Base-by-base conservation (phyloP, 2,113 vertebrate genomes). In the Scomber scombrus region DNA sequence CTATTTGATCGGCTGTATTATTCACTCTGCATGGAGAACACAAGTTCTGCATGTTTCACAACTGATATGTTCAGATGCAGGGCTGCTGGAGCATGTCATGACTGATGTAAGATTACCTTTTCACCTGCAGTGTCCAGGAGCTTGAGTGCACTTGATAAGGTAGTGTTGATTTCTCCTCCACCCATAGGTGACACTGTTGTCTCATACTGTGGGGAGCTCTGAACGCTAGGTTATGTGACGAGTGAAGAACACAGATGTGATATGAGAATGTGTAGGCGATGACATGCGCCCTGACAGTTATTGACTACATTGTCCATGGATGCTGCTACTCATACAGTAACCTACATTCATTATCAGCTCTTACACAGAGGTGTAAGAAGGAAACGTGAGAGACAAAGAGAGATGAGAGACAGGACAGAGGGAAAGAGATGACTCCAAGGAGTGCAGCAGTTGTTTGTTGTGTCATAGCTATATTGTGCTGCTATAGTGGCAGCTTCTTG, bases 121-220 rank as follows among this genome's bases (percentile, higher is more conserved):
- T 71, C 60, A 81, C 76, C 70, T 80, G 52, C 3, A 9, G 16
- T 26, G 47, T 43, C 23, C 18, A 14, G 4, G 16, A 78, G 26
- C 31, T n/a, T 29, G 29, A 73, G 14, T 49, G 21, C 31, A 26
- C 46, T 51, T 34, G 47, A 56, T 0, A 8, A 23, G 14, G 19
- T 51, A 56, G n/a, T 78, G 78, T 23, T 73, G 46, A 1, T 80
- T 62, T 43, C 9, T 19, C 10, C 2, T 45, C 47, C 0, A 29
- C 91, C 94, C 4, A n/a, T 91, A 93, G 94, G 89, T 92, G 95
- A 64, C 93, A 94, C 93, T 95, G 89, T 94, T 93, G 91, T 73
- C 85, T 86, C 87, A 78, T 16, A 80, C 77, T 29, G 52, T 15
- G 34, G n/a, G 65, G 6, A 40, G 19, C 49, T 64, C 21, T 68